A percentile compares a stretch with the other conserved stretches of the same genome.
Conservation (phyloP, 1,140 invertebrate species). For the Phocides pigmalion region DNA sequence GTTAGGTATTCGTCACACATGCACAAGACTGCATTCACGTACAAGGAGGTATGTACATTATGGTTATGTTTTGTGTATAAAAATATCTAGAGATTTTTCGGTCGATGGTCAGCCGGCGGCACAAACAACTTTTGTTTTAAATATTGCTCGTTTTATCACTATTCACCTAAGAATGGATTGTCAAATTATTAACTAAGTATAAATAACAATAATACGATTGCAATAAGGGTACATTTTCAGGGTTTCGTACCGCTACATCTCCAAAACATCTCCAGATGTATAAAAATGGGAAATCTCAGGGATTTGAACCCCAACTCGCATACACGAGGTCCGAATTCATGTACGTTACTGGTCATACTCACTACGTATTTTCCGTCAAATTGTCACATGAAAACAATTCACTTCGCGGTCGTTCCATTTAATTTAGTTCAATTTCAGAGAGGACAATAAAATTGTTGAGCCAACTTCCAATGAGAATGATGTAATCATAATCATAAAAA, state of each 20-base stretch:
- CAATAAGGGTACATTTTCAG: too few relatives aligned
- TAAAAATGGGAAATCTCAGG: too few relatives aligned
- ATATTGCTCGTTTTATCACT: too few relatives aligned
- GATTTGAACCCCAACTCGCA: too few relatives aligned
- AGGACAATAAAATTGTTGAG: slow-evolving; percentile 34
- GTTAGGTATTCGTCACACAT: slow-evolving; percentile 36
- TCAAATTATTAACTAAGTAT: too few relatives aligned
- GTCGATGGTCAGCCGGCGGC: slow-evolving; percentile 1
- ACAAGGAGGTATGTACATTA: background rate
- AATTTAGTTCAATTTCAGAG: slow-evolving; percentile 54
- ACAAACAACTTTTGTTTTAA: background rate
- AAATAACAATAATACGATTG: too few relatives aligned
- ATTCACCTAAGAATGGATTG: too few relatives aligned
- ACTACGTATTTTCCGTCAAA: too few relatives aligned
- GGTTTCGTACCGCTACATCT: too few relatives aligned
- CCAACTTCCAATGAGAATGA: background rate
- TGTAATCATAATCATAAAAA: background rate
- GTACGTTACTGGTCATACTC: too few relatives aligned
- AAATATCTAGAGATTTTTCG: slow-evolving; percentile 11
- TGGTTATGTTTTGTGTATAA: background rate
- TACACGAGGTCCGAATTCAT: too few relatives aligned
- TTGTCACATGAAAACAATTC: slow-evolving; percentile 45
- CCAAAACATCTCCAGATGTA: too few relatives aligned
- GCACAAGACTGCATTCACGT: slow-evolving; percentile 33
- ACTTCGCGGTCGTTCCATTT: slow-evolving; percentile 37